These are phyloP conservation scores for Zophobas morio DNA, from an alignment of 1,140 invertebrate species.

Conservation along the genomic window DNA sequence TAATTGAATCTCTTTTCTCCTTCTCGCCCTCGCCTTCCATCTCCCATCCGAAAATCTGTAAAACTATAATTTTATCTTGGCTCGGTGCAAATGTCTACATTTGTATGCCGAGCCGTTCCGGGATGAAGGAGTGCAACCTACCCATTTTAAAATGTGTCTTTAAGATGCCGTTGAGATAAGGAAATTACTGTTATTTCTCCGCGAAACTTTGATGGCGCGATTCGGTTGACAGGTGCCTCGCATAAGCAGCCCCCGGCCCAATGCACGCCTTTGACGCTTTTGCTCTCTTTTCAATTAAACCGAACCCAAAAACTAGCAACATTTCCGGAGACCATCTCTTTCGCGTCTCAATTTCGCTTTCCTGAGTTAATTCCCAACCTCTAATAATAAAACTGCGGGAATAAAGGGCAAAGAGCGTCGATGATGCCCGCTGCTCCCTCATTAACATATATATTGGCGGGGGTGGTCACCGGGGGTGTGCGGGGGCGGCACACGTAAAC, in stretches of 20 bases:
- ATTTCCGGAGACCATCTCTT: neutral
- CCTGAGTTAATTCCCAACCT: too few species aligned
- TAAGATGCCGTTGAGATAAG: constrained; percentile 39
- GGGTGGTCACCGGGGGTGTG: constrained; percentile 8
- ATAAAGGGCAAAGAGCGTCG: too few species aligned
- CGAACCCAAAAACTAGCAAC: neutral
- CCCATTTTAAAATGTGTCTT: constrained; percentile 46
- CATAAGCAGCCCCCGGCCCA: constrained; percentile 18
- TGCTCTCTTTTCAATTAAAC: too few species aligned
- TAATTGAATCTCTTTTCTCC: constrained; percentile 56
- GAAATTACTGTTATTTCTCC: constrained; percentile 42
- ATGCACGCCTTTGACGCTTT: too few species aligned
- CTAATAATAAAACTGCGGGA: constrained; percentile 2
- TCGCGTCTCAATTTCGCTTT: constrained; percentile 7
- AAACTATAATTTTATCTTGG: constrained; percentile 53
- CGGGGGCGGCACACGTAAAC: constrained; percentile 60
- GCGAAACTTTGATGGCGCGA: constrained; percentile 30
- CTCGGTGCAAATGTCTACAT: constrained; percentile 51
- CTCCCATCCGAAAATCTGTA: constrained; percentile 46
- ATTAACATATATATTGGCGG: constrained; percentile 54
- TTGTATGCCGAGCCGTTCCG: constrained; percentile 49
- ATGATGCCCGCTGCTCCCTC: constrained; percentile 7
- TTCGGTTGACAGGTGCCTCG: constrained; percentile 37
- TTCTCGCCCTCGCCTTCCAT: neutral
- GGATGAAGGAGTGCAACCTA: constrained; percentile 50